Evolutionary conservation across 1,140 invertebrate species (phyloP).

Genomic region (Limonius californicus): DNA sequence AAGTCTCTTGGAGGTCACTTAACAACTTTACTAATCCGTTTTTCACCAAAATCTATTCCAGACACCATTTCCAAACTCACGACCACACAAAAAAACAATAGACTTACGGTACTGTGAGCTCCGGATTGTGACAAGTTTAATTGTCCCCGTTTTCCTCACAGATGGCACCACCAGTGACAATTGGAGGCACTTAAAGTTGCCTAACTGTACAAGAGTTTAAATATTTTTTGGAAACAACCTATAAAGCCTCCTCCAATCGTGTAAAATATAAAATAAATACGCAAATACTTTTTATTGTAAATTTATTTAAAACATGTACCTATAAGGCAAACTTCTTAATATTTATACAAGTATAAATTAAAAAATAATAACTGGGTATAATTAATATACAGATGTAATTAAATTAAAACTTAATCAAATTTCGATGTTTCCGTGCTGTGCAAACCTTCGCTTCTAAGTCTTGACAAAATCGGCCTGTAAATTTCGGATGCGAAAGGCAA

Average conservation of each 20-base stretch:
- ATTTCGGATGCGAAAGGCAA: slow-evolving; percentile 87
- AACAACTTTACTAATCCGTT: not conserved
- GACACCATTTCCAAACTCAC: slow-evolving; percentile 34
- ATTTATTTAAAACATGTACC: not conserved
- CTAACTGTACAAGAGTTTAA: not conserved
- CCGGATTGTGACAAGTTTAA: slow-evolving; percentile 20
- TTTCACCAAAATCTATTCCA: slow-evolving; percentile 20
- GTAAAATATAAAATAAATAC: not conserved
- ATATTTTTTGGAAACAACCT: not conserved
- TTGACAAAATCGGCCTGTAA: slow-evolving; percentile 83
- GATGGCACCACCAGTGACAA: not conserved
- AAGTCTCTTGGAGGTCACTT: not conserved
- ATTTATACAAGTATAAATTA: not conserved
- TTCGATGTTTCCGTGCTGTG: slow-evolving; percentile 67
- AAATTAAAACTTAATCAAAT: slow-evolving; percentile 33
- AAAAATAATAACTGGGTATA: not conserved
- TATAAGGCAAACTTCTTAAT: not conserved
- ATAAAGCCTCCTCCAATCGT: too few relatives aligned
- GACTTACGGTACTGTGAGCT: slow-evolving; percentile 37
- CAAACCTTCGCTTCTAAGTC: slow-evolving; percentile 82
- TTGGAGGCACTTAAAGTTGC: not conserved
- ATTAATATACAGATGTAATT: not conserved
- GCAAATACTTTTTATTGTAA: not conserved
- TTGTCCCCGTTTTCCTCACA: not conserved
- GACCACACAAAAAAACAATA: slow-evolving; percentile 37